Evolutionary conservation across 2,113 vertebrate genomes (phyloP), one percentile per base, ranked within the genome.

Genomic region (crab-eating macaque (Macaca fascicularis)): DNA sequence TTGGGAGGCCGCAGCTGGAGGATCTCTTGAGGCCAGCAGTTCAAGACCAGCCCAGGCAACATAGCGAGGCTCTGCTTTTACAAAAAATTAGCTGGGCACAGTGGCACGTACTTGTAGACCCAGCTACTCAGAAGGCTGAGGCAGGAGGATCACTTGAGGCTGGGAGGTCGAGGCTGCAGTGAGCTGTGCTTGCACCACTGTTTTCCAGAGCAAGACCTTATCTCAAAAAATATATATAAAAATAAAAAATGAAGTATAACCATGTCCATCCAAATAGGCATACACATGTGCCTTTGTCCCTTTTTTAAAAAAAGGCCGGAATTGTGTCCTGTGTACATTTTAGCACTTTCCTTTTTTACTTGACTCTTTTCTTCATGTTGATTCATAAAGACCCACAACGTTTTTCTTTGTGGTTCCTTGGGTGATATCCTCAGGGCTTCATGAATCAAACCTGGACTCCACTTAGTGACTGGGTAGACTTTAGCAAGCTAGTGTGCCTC

Each of bases 241-340:
- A 6, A 64, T 64, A 30, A 64, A 64, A 64, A 64, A 19, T 19
- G 7, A 69, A n/a, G 67, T n/a, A 17, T 35, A 69, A 17, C 67
- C 35, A 14, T 2, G 4, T 2, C 8, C 55, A 7, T 22, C 7
- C 16, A 3, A 6, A 1, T 0, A 14, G 30, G 22, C 2, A 1
- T 16, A 2, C 2, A 7, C 6, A 1, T 1, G 1, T 3, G 1
- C 64, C 27, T 0, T 14, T 12, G 0, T 2, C 14, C 25, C 45
- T 80, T 17, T 74, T 19, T 50, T 5, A 1, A 75, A 40, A 64
- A 10, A 38, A 76, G 83, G 25, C 25, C 17, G 12, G 78, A 40
- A 22, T n/a, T 38, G 0, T 8, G 0, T 19, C 23, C 23, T 20
- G 1, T 32, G 0, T 25, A 19, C 40, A 1, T 25, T 55, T 79